Conservation (phyloP, 2,888 invertebrate genomes). For the Abrostola triplasia region DNA sequence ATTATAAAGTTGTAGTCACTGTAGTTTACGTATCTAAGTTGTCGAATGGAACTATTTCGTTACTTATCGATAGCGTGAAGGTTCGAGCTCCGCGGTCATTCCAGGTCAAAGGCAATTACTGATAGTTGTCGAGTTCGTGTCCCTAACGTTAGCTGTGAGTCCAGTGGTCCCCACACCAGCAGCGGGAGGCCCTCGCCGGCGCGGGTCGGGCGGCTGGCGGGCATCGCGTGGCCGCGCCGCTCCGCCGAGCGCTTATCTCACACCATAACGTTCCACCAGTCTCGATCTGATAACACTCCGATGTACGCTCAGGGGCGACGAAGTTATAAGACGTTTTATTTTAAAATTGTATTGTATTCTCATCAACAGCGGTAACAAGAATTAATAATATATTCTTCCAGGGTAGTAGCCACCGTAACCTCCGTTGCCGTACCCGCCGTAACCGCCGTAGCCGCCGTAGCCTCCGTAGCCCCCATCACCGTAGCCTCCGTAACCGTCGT, state of each 20-base stretch:
- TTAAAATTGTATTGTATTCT: too few species aligned
- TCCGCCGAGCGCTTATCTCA: constrained; percentile 29
- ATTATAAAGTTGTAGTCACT: not conserved
- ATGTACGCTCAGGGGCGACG: not conserved
- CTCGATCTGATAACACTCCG: constrained; percentile 35
- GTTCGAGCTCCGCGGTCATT: not conserved
- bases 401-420: constrained; percentile 19
- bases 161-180: not conserved
- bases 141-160: not conserved
- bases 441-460: constrained; percentile 20
- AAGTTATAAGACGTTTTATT: constrained; percentile 10
- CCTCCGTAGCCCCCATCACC: constrained; percentile 20
- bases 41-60: too few species aligned
- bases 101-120: not conserved
- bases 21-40: too few species aligned
- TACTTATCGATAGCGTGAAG: too few species aligned
- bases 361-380: too few species aligned
- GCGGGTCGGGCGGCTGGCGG: not conserved
- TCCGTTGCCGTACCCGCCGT: constrained; percentile 12
- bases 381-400: constrained; percentile 16
- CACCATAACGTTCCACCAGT: constrained; percentile 19
- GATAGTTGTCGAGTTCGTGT: not conserved
- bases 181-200: not conserved
- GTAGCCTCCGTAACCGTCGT: constrained; percentile 9
- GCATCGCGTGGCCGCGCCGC: constrained; percentile 18